Evolutionary conservation across 2,113 vertebrate species (phyloP), one percentile per base, ranked within the genome.

Genomic region (Trinectes maculatus): DNA sequence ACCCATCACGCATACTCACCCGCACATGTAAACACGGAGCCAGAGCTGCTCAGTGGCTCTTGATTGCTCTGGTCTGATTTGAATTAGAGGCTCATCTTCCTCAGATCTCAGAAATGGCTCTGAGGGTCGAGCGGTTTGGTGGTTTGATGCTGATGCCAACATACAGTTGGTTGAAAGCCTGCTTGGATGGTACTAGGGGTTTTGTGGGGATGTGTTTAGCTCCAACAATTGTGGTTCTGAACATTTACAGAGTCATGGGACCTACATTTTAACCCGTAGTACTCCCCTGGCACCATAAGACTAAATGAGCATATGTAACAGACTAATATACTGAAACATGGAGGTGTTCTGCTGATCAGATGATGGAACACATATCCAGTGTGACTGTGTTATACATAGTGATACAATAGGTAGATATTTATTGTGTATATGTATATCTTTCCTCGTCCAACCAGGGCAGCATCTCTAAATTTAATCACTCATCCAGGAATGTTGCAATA

Each of bases 11-110:
- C 71, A 71, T 33, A 37, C 19, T 48, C 64, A 55, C 21, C 57
- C 67, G 52, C 67, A 79, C 22, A 33, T 74, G 71, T 84, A 88
- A 81, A 85, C 77, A 87, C 63, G 39, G 49, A 71, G 52, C 72
- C 65, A 34, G 78, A 57, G 81, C 69, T 82, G 25, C 59, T 83
- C 68, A 46, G 80, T 1, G 15, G 56, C 76, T 80, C 82, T 82
- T 87, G 85, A 88, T 90, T 89, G 80, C 86, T 85, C 65, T 59
- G 77, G 80, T 82, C 88, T 90, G 88, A 89, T 85, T 88, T 79
- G 79, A 88, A 90, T 91, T 90, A 88, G 82, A 87, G 66, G 79
- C 83, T 87, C 85, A 84, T 87, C 87, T 73, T 67, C 70, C 81
- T 89, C 58, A 82, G 87, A 90, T 86, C 79, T 82, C 54, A 77